These are phyloP conservation scores for Mimumesa dahlbomi DNA, from an alignment of 2,888 invertebrate species.

Conservation along the genomic window DNA sequence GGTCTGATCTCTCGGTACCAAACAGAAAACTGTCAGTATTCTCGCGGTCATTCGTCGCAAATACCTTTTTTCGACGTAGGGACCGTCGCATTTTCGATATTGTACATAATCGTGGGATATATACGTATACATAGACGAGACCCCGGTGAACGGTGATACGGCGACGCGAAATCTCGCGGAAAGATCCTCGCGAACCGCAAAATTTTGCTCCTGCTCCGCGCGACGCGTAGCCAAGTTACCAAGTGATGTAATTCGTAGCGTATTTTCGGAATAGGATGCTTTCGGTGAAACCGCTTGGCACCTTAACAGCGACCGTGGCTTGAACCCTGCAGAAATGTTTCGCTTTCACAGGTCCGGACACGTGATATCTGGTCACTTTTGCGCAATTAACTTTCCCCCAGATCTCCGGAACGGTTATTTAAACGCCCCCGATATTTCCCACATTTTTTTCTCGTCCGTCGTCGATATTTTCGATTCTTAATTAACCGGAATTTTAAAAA, in stretches of 20 bases:
- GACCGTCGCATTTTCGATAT: conserved; percentile 50
- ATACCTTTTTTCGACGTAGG: conserved; percentile 18
- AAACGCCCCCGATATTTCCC: too few species aligned
- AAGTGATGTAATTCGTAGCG: conserved; percentile 66
- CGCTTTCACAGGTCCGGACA: too few species aligned
- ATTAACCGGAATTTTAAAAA: not conserved
- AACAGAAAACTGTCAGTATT: not conserved
- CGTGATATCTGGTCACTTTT: too few species aligned
- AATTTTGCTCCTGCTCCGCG: conserved; percentile 73
- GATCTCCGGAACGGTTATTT: too few species aligned
- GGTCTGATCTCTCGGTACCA: too few species aligned
- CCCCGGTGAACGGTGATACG: conserved; percentile 1
- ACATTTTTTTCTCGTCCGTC: not conserved
- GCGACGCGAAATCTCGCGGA: conserved; percentile 24
- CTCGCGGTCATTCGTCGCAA: not conserved
- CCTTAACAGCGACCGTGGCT: conserved; percentile 55
- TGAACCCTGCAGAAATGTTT: too few species aligned
- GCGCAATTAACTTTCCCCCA: too few species aligned
- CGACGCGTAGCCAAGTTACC: conserved; percentile 77
- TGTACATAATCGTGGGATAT: conserved; percentile 39
- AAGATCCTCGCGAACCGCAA: conserved; percentile 42
- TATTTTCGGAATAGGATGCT: conserved; percentile 68
- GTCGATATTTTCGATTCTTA: not conserved
- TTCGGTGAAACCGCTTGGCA: conserved; percentile 69
- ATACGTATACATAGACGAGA: conserved; percentile 15